phyloP scores from a whole-genome alignment of 2,797 vertebrate genomes.

The Fratercula arctica region DNA sequence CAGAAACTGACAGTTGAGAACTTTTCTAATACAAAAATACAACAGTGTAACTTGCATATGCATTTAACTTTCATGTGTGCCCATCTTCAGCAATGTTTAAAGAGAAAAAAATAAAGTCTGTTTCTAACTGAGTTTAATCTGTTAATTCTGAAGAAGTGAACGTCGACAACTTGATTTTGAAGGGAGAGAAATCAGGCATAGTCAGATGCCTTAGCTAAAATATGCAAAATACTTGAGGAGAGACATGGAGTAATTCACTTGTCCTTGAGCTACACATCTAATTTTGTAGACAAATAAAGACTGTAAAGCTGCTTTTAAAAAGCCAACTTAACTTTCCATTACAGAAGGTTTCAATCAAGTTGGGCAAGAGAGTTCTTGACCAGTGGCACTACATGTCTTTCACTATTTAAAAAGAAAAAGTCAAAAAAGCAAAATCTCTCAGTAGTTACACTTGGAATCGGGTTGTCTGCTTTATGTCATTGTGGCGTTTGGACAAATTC shows the following conservation, averaged over 20 bases:
- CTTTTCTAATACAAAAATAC: not conserved
- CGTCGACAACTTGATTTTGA: not conserved
- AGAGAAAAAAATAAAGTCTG: not conserved
- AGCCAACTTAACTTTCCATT: constrained; percentile 49
- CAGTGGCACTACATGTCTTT: not conserved
- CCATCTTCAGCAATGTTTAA: not conserved
- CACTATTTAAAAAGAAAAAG: not conserved
- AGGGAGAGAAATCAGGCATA: not conserved
- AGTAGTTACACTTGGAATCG: not conserved
- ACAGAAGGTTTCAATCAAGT: constrained; percentile 28
- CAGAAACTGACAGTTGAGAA: not conserved
- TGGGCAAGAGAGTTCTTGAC: not conserved
- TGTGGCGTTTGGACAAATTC: not conserved
- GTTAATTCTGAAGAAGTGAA: constrained; percentile 1
- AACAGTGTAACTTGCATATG: not conserved
- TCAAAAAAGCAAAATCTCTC: not conserved
- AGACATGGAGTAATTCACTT: not conserved
- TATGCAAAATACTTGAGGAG: not conserved
- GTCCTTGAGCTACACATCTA: not conserved
- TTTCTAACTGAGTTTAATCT: not conserved
- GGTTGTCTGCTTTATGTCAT: not conserved
- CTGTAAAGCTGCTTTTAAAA: constrained; percentile 44
- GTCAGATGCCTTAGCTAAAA: not conserved
- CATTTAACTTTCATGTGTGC: not conserved
- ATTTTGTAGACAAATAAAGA: constrained; percentile 48